A percentile compares a stretch with the other conserved stretches of the same genome.
These are phyloP conservation scores for Nothura maculosa DNA, from an alignment of 2,797 vertebrate species.

Conservation along the genomic window DNA sequence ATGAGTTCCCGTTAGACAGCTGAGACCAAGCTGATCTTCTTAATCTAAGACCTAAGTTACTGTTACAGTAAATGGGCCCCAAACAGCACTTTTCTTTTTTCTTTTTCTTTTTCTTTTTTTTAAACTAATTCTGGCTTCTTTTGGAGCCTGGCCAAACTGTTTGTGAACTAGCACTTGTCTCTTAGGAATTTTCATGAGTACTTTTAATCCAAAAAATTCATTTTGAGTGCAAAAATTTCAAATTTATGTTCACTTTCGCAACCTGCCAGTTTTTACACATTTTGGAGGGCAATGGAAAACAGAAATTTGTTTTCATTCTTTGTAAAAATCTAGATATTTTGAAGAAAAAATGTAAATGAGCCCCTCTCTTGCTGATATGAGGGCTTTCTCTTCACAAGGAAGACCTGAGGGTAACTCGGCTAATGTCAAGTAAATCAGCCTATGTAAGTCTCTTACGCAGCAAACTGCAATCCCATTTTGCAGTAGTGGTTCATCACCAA, in stretches of 20 bases:
- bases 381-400: background rate
- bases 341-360: background rate
- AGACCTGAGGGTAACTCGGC: background rate
- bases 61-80: background rate
- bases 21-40: constrained; percentile 40
- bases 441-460: background rate
- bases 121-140: background rate
- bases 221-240: background rate
- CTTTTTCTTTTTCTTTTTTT: too few species aligned
- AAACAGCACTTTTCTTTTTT: background rate
- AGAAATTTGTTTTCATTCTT: background rate
- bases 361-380: background rate
- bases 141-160: background rate
- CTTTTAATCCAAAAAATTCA: background rate
- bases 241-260: background rate
- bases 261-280: background rate
- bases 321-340: background rate
- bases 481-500: background rate
- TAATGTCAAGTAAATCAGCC: background rate
- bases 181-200: background rate
- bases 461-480: background rate
- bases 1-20: background rate
- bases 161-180: background rate
- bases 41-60: background rate
- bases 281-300: background rate